phyloP scores from a whole-genome alignment of 92 coral and sea anemone species.

The Paramuricea clavata region DNA sequence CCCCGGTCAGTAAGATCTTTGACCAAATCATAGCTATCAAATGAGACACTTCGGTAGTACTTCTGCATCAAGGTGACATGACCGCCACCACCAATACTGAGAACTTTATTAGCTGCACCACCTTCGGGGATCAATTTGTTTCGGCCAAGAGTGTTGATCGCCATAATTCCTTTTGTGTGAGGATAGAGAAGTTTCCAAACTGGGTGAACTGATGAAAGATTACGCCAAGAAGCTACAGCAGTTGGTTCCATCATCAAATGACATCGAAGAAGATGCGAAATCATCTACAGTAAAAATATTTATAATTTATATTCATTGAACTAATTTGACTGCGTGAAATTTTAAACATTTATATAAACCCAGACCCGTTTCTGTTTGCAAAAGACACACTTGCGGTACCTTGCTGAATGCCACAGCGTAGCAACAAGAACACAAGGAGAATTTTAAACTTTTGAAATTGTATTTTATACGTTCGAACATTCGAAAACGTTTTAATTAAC shows the following conservation, averaged over 20 bases:
- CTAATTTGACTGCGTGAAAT: no score
- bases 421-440: no score
- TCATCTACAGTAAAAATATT: constrained; percentile 7
- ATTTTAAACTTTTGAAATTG: no score
- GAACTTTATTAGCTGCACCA: constrained; percentile 3
- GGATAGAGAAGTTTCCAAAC: constrained; percentile 43
- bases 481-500: no score
- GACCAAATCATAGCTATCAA: constrained; percentile 2
- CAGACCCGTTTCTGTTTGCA: no score
- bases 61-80: constrained; percentile 6
- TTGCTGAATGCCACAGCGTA: no score
- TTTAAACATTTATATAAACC: no score
- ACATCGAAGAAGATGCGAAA: constrained; percentile 49
- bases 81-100: constrained; percentile 31
- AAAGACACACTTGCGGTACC: no score
- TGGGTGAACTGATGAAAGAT: constrained; percentile 49
- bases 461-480: no score
- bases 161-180: constrained; percentile 47
- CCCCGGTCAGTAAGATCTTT: background rate
- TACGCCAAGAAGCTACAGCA: constrained; percentile 48
- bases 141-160: constrained; percentile 50
- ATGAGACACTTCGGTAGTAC: constrained; percentile 1
- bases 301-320: no score
- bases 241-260: constrained; percentile 52
- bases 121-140: constrained; percentile 29